A percentile compares a stretch with the other conserved stretches of the same genome.
phyloP scores from a whole-genome alignment of 2,888 invertebrate species.

The Eueremaeus valkanovi region DNA sequence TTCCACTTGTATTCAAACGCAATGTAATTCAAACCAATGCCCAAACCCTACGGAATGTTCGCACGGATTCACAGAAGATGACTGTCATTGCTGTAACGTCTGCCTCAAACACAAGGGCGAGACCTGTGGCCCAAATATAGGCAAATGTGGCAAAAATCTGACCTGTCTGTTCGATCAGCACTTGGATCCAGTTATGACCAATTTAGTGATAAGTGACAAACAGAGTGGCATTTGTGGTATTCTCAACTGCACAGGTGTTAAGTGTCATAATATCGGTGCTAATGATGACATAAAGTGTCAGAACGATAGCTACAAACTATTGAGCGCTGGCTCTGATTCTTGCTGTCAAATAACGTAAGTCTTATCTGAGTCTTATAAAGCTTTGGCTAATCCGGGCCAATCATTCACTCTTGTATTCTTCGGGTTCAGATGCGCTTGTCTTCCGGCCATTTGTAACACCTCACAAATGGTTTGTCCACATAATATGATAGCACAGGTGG shows the following conservation, averaged over 20 bases:
- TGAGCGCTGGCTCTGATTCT: not conserved
- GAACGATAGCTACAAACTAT: not conserved
- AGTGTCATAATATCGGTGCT: not conserved
- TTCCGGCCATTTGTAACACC: not conserved
- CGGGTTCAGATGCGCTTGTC: not conserved
- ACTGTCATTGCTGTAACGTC: not conserved
- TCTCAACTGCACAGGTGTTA: not conserved
- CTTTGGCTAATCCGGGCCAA: not conserved
- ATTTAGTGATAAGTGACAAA: not conserved
- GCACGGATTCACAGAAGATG: not conserved
- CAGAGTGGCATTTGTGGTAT: not conserved
- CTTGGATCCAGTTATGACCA: not conserved
- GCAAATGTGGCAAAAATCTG: not conserved
- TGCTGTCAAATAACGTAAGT: not conserved
- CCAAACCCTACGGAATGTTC: not conserved
- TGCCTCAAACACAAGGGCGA: not conserved
- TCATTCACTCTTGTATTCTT: no score
- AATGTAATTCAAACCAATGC: not conserved
- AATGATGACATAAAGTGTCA: not conserved
- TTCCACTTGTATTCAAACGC: not conserved
- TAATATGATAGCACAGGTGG: not conserved
- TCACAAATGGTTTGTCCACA: not conserved
- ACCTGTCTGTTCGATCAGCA: not conserved
- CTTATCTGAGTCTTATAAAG: not conserved
- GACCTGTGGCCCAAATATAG: not conserved